These are phyloP conservation scores for Epicampocera succincta DNA, from an alignment of 2,888 invertebrate genomes.

Conservation along the genomic window DNA sequence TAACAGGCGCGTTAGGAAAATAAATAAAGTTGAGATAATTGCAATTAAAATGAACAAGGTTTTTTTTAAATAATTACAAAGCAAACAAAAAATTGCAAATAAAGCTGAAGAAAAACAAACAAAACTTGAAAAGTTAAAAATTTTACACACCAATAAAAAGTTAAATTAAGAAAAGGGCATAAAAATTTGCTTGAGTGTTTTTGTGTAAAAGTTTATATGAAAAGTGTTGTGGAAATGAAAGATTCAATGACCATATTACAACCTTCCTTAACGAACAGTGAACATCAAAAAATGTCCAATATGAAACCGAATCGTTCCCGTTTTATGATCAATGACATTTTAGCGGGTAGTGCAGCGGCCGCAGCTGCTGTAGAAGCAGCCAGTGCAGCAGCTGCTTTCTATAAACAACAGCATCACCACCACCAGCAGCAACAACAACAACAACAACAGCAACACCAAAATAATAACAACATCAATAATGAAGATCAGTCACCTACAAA, in stretches of 20 bases:
- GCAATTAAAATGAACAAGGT: slow-evolving; percentile 7
- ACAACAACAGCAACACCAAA: slow-evolving; percentile 70
- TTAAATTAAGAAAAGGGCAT: not conserved
- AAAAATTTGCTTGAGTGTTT: not conserved
- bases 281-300: slow-evolving; percentile 74
- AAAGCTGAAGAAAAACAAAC: not conserved
- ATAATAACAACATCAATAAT: slow-evolving; percentile 68
- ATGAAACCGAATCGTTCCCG: slow-evolving; percentile 79
- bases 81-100: too few species aligned
- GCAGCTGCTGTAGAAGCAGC: slow-evolving; percentile 75
- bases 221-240: slow-evolving; percentile 76
- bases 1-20: slow-evolving; percentile 69
- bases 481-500: slow-evolving; percentile 49
- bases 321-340: slow-evolving; percentile 79
- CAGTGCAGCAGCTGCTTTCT: slow-evolving; percentile 75
- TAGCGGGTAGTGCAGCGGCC: slow-evolving; percentile 78
- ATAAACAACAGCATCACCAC: slow-evolving; percentile 76
- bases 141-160: not conserved
- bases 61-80: not conserved
- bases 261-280: slow-evolving; percentile 74
- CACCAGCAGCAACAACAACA: slow-evolving; percentile 70
- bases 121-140: not conserved
- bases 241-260: slow-evolving; percentile 80
- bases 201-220: slow-evolving; percentile 33
- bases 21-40: slow-evolving; percentile 27